A percentile compares a stretch with the other conserved stretches of the same genome.
These are phyloP conservation scores for Calosoma granatense DNA, from an alignment of 1,140 invertebrate species.

Conservation along the genomic window DNA sequence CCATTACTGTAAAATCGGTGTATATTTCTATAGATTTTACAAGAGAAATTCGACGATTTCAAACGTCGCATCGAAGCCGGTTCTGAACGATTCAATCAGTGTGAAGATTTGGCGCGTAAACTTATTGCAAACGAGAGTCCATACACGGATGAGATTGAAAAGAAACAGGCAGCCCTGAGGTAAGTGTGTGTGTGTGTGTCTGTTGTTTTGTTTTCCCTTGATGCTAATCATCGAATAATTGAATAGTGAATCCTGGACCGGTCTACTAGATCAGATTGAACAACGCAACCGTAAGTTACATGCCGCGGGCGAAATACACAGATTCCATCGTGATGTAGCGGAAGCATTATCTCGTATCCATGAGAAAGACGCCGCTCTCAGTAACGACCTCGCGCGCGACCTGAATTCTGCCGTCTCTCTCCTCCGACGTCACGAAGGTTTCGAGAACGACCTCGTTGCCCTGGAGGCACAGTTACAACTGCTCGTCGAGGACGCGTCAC, in stretches of 20 bases:
- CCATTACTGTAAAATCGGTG: too few species aligned
- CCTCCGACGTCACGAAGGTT: slow-evolving; percentile 81
- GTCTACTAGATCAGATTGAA: slow-evolving; percentile 75
- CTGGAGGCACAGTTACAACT: slow-evolving; percentile 87
- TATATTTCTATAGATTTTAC: slow-evolving; percentile 51
- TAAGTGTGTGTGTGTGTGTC: slow-evolving; percentile 35
- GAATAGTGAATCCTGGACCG: slow-evolving; percentile 75
- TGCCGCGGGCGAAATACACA: slow-evolving; percentile 91
- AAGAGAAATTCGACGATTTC: slow-evolving; percentile 93
- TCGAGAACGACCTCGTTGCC: slow-evolving; percentile 90
- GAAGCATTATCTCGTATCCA: slow-evolving; percentile 85
- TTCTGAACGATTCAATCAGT: slow-evolving; percentile 84
- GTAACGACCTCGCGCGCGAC: slow-evolving; percentile 78
- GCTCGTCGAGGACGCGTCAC: slow-evolving; percentile 81
- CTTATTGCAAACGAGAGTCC: slow-evolving; percentile 79
- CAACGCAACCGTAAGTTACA: slow-evolving; percentile 75
- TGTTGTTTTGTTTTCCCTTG: slow-evolving; percentile 13
- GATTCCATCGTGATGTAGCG: slow-evolving; percentile 92
- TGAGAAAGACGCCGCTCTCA: slow-evolving; percentile 74
- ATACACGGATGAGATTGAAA: slow-evolving; percentile 79
- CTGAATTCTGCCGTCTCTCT: slow-evolving; percentile 77
- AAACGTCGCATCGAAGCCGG: slow-evolving; percentile 86
- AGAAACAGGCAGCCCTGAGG: slow-evolving; percentile 79
- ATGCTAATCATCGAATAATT: slow-evolving; percentile 1
- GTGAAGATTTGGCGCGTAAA: slow-evolving; percentile 84